These are phyloP conservation scores for Coptodon rendalli DNA, from an alignment of 2,113 vertebrate genomes.

Conservation along the genomic window DNA sequence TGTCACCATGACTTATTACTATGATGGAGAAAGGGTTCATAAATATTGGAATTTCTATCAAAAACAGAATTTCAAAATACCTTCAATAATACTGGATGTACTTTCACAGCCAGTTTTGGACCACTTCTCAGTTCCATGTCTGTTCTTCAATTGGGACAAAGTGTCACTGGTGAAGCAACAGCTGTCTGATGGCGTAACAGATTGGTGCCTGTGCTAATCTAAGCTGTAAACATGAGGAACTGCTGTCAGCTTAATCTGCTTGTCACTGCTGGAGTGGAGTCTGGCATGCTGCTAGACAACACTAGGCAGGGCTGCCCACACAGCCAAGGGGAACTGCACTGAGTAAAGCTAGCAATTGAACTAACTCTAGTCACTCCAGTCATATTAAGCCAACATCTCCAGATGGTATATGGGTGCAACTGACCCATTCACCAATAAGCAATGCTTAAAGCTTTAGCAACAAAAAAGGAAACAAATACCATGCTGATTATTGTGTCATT, in stretches of 20 bases:
- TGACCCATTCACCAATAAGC: not conserved
- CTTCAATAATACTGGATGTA: not conserved
- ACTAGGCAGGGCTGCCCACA: not conserved
- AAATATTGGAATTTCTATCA: not conserved
- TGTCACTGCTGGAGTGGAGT: conserved; percentile 21
- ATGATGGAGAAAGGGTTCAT: not conserved
- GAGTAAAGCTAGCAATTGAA: not conserved
- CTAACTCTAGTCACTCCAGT: not conserved
- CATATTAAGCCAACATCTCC: conserved; percentile 24
- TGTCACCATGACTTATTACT: not conserved
- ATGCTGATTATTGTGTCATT: not conserved
- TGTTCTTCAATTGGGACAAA: not conserved
- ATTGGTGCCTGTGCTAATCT: conserved; percentile 65
- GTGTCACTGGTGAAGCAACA: conserved; percentile 46
- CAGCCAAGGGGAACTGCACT: not conserved
- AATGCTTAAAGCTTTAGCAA: conserved; percentile 13
- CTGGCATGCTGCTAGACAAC: not conserved
- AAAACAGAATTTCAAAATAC: not conserved
- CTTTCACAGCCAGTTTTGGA: not conserved
- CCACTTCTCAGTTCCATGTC: not conserved
- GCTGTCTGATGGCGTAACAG: conserved; percentile 49
- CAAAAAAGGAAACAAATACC: not conserved
- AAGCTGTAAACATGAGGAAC: conserved; percentile 61
- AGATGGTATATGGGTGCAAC: conserved; percentile 32
- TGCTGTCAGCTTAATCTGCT: conserved; percentile 72